A percentile compares a stretch with the other conserved stretches of the same genome.
Conservation (phyloP, 2,888 invertebrate species). For the Osmoderma eremita region DNA sequence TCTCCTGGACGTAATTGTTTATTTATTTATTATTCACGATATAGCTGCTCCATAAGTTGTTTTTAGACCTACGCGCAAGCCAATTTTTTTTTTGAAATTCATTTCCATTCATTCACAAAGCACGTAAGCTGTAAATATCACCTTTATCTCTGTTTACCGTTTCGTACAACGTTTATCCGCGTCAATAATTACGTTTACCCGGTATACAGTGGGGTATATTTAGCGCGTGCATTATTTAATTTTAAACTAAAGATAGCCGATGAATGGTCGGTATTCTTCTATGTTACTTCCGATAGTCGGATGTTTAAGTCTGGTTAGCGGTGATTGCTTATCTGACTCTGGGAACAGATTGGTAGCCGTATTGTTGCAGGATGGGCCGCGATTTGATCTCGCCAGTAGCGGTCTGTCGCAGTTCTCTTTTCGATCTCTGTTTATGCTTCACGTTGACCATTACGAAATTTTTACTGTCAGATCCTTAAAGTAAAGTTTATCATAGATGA, state of each 20-base stretch:
- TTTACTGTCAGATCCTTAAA: constrained; percentile 9
- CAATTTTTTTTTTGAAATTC: constrained; percentile 5
- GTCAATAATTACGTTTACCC: constrained; percentile 24
- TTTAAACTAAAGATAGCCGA: constrained; percentile 26
- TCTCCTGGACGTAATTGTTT: too few species aligned
- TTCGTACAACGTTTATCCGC: constrained; percentile 9
- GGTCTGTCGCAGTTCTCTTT: not conserved
- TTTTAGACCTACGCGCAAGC: too few species aligned
- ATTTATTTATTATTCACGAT: too few species aligned
- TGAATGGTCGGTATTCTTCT: constrained; percentile 32
- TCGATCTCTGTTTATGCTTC: not conserved
- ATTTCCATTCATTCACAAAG: constrained; percentile 11
- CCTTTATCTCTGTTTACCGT: constrained; percentile 15
- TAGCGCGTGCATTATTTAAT: constrained; percentile 25
- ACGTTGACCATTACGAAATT: constrained; percentile 21
- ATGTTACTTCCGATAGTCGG: constrained; percentile 20
- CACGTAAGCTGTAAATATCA: too few species aligned
- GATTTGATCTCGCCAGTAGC: not conserved
- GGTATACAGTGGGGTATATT: not conserved
- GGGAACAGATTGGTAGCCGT: constrained; percentile 24
- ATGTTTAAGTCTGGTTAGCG: constrained; percentile 33
- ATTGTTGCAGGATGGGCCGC: constrained; percentile 22
- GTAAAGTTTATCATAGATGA: constrained; percentile 4
- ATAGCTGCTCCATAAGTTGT: too few species aligned
- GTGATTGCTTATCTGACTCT: constrained; percentile 32